Evolutionary conservation across 2,888 invertebrate species (phyloP).

Genomic region (Romanomermis culicivorax): DNA sequence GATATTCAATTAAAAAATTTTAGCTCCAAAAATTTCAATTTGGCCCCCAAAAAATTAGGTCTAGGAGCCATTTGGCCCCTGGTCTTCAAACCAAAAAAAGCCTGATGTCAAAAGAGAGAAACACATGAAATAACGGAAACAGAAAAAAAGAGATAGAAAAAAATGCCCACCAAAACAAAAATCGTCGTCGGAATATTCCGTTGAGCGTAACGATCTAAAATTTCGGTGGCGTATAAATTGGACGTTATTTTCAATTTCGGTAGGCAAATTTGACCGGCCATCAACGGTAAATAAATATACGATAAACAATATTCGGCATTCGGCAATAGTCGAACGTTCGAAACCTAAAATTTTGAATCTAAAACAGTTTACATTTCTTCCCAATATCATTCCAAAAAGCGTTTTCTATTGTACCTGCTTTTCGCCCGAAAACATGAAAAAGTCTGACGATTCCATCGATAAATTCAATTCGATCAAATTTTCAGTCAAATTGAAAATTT

Average conservation of each 20-base stretch:
- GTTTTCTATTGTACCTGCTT: conserved; percentile 10
- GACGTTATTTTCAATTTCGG: conserved; percentile 4
- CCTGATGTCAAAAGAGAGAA: too few species aligned
- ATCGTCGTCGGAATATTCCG: conserved; percentile 6
- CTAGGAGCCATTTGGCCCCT: too few species aligned
- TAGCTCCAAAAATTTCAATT: too few species aligned
- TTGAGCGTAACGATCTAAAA: conserved; percentile 9
- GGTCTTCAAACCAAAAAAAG: too few species aligned
- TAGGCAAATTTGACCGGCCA: conserved; percentile 4
- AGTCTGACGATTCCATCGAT: conserved; percentile 7
- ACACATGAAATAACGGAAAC: too few species aligned
- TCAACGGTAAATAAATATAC: conserved; percentile 10
- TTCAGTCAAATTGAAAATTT: conserved; percentile 2
- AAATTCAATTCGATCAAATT: conserved; percentile 4
- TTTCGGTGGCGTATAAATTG: background rate
- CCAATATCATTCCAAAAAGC: too few species aligned
- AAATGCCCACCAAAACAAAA: conserved; percentile 9
- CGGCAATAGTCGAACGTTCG: conserved; percentile 7
- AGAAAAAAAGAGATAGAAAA: background rate
- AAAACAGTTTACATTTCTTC: background rate
- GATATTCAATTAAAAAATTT: too few species aligned
- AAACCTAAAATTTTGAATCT: conserved; percentile 7
- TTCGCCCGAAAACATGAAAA: conserved; percentile 11
- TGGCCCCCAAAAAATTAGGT: too few species aligned
- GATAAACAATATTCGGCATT: background rate